phyloP scores from a whole-genome alignment of 2,113 vertebrate species.

The Eurystomus gularis region DNA sequence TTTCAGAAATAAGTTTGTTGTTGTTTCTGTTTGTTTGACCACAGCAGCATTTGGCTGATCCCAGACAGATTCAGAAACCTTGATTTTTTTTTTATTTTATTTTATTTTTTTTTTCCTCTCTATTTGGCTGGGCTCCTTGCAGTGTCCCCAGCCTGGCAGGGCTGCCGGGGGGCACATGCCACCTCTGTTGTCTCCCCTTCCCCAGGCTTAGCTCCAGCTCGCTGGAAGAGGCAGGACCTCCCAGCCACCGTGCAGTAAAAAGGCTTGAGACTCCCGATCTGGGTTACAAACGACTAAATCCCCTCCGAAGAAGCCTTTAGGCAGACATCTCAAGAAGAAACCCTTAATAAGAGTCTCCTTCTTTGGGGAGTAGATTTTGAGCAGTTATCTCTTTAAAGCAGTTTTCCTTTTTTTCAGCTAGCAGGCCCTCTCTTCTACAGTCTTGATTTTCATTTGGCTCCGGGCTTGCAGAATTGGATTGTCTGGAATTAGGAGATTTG shows the following conservation, averaged over 20 bases:
- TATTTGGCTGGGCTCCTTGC: background rate
- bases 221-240: background rate
- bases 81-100: background rate
- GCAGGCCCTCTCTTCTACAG: background rate
- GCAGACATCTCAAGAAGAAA: background rate
- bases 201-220: background rate
- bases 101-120: background rate
- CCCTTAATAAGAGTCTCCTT: background rate
- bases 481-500: conserved; percentile 24
- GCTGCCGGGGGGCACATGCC: background rate
- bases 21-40: background rate
- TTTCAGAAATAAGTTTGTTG: background rate
- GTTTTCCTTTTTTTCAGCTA: background rate
- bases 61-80: background rate
- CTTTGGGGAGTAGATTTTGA: background rate
- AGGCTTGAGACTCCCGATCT: background rate
- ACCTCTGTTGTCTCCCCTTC: background rate
- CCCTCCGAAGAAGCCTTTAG: conserved; percentile 4
- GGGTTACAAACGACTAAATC: background rate
- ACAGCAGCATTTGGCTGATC: background rate
- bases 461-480: conserved; percentile 21
- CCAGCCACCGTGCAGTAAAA: background rate
- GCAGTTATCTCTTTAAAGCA: conserved; percentile 20
- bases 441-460: conserved; percentile 26
- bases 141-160: background rate